Evolutionary conservation across 2,113 vertebrate species (phyloP).

Genomic region (Odontesthes bonariensis): DNA sequence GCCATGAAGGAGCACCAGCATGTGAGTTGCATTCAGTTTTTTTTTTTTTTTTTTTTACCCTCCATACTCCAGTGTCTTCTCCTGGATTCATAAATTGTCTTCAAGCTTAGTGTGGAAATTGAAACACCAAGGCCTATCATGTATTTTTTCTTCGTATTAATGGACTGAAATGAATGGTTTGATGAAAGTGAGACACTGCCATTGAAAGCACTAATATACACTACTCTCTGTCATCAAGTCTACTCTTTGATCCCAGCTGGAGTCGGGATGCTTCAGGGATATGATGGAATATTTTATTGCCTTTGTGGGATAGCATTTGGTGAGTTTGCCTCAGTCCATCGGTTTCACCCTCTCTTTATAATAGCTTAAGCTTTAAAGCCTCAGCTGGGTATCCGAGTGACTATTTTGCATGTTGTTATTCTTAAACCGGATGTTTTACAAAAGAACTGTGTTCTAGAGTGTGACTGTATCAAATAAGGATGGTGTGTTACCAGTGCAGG

Average conservation of each 20-base stretch:
- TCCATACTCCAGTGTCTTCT: neutral
- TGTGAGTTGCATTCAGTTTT: neutral
- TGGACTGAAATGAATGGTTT: constrained; percentile 60
- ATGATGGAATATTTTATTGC: constrained; percentile 79
- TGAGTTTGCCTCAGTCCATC: constrained; percentile 49
- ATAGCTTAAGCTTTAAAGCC: constrained; percentile 68
- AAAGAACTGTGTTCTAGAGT: constrained; percentile 15
- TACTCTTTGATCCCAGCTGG: constrained; percentile 78
- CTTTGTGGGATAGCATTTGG: constrained; percentile 60
- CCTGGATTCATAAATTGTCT: constrained; percentile 14
- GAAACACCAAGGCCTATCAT: constrained; percentile 45
- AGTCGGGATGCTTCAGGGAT: constrained; percentile 72
- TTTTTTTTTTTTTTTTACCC: neutral
- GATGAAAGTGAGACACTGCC: constrained; percentile 34
- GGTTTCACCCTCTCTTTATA: constrained; percentile 46
- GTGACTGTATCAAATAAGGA: constrained; percentile 7
- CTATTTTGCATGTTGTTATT: constrained; percentile 67
- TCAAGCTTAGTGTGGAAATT: constrained; percentile 48
- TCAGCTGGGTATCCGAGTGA: constrained; percentile 57
- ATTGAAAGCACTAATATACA: constrained; percentile 56
- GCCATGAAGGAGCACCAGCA: neutral
- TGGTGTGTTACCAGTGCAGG: neutral
- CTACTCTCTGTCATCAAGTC: constrained; percentile 64
- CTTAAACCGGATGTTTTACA: constrained; percentile 61
- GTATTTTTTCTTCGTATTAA: constrained; percentile 65